Base-by-base conservation (phyloP, 2,113 vertebrate species). In the Ophiodon elongatus region DNA sequence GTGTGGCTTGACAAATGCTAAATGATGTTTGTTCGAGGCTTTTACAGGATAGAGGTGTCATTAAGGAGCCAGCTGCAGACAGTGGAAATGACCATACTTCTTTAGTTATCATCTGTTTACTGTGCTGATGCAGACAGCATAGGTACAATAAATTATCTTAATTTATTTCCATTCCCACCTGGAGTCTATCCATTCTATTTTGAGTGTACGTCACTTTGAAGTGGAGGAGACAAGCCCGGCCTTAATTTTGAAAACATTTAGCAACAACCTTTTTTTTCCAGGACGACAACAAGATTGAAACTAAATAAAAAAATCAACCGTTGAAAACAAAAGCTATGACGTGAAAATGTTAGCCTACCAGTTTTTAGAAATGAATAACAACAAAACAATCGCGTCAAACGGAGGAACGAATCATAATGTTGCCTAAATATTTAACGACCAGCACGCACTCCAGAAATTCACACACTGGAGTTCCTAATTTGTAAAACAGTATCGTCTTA, bases 21-120 rank as follows among this genome's bases (percentile, higher is more conserved):
- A 76, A 75, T 72, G 9, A n/a, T 70, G 52, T 78, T 76, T 62
- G 47, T 89, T 79, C 68, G 45, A 87, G 19, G 47, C 68, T 82
- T 85, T 37, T 63, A 68, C 21, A 78, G 65, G 29, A 79, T 72
- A 57, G 80, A 78, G 37, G 64, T 68, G 35, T 64, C 54, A 82
- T 72, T 74, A 59, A 17, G 6, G 52, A 66, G 13, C 56, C 50
- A 56, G 33, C 57, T 80, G 45, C 59, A 83, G 70, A 75, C 1
- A 1, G 37, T 62, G 43, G 21, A 25, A 72, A 21, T 70, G 52
- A 77, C 69, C 59, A 31, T 9, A 43, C 41, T 17, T 27, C 52
- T 31, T 39, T 23, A 73, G 6, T 69, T 66, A 35, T 68, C 52
- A n/a, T 65, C 43, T 39, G 21, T 76, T 23, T 37, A 39, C 57